Evolutionary conservation across 2,888 invertebrate genomes (phyloP), one percentile per base, ranked within the genome.

Genomic region (Electrophaes corylata): DNA sequence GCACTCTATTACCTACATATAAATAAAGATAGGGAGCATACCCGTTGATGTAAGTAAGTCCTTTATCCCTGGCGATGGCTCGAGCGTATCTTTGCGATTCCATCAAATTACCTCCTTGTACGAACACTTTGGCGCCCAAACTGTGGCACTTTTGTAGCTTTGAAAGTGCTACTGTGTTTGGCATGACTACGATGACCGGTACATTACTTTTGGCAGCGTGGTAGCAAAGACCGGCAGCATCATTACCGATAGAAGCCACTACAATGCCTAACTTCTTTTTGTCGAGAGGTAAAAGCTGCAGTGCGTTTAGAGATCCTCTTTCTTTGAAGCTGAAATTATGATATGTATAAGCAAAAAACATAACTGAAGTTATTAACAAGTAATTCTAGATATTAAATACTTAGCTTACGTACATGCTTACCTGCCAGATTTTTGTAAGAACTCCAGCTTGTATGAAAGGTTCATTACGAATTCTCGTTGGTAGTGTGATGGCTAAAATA

Each of bases 191-290:
- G 0, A 94, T 93, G 1, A 94, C 90, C 0, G 94, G 93, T 29
- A 95, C 90, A 35, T 81, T 84, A 47, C 95, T 83, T 58, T 92
- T 90, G 37, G 88, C 77, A 0, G 94, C 95, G 72, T 95, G 94
- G 76, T 94, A 95, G 58, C 94, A 92, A 33, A 96, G 77, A 0
- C 94, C 94, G 35, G 94, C 81, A 0, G 95, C 95, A 73, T 95
- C 95, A 76, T 96, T 96, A 0, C 96, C 96, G 10, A 94, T 91
- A 4, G 95, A 95, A 0, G 95, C 95, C 10, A 95, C 92, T 26
- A 95, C 93, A 0, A 96, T 93, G 3, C 96, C 96, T 4, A 83
- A 79, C 66, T 88, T 88, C 73, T 92, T 93, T 76, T 94, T 93
- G 50, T 94, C 93, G 62, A 83, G 65, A 2, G 92, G 76, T 45